Conservation (phyloP, 1,140 invertebrate species). For the Drosophila ficusphila region DNA sequence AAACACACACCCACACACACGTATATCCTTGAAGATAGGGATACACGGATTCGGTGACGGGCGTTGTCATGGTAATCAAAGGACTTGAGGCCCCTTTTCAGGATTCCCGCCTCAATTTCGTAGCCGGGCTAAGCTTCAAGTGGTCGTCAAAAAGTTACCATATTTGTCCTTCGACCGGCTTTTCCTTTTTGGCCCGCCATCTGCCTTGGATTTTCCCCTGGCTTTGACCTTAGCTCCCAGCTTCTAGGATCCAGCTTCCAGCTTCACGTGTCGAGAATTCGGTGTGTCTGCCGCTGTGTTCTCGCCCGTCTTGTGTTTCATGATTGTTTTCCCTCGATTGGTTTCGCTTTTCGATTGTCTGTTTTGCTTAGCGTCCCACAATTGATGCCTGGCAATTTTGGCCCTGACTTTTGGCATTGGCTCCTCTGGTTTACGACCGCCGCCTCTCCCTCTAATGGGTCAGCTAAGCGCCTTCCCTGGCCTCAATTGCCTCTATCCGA, state of each 20-base stretch:
- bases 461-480: slow-evolving; percentile 63
- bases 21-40: not conserved
- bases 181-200: slow-evolving; percentile 34
- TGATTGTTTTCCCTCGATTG: slow-evolving; percentile 73
- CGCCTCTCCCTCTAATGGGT: slow-evolving; percentile 65
- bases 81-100: slow-evolving; percentile 44
- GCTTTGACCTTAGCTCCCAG: slow-evolving; percentile 35
- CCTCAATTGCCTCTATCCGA: slow-evolving; percentile 44
- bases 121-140: slow-evolving; percentile 55
- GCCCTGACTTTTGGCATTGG: slow-evolving; percentile 63
- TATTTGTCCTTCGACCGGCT: slow-evolving; percentile 45
- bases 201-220: slow-evolving; percentile 13
- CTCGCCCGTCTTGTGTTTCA: slow-evolving; percentile 50
- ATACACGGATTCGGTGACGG: slow-evolving; percentile 7
- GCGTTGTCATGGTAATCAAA: slow-evolving; percentile 73
- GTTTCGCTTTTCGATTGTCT: slow-evolving; percentile 74
- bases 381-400: slow-evolving; percentile 68
- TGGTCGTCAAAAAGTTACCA: slow-evolving; percentile 60
- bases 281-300: slow-evolving; percentile 6
- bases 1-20: not conserved
- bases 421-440: slow-evolving; percentile 60
- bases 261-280: slow-evolving; percentile 54
- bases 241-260: slow-evolving; percentile 50
- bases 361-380: slow-evolving; percentile 71
- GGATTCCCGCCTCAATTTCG: slow-evolving; percentile 53